phyloP scores from a whole-genome alignment of 2,888 invertebrate genomes.

The Aethes cnicana region DNA sequence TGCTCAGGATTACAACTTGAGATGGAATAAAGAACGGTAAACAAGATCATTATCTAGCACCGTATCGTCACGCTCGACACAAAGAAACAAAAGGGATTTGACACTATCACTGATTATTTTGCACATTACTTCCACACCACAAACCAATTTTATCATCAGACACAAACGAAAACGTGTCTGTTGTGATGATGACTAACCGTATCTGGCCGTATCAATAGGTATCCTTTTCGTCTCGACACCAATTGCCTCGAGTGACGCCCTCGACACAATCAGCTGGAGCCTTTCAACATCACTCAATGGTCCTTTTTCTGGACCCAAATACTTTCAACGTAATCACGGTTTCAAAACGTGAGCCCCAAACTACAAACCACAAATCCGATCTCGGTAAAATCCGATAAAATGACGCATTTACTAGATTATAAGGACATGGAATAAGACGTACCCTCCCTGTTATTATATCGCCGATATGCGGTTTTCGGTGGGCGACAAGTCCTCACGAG shows the following conservation, averaged over 20 bases:
- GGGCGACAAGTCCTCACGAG: constrained; percentile 76
- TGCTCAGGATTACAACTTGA: constrained; percentile 49
- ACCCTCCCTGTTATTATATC: constrained; percentile 80
- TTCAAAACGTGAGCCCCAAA: constrained; percentile 43
- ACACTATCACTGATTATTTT: constrained; percentile 60
- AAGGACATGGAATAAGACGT: constrained; percentile 76
- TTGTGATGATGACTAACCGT: constrained; percentile 74
- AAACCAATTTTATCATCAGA: constrained; percentile 53
- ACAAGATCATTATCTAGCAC: constrained; percentile 67
- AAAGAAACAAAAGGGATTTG: constrained; percentile 70
- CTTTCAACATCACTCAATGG: constrained; percentile 51
- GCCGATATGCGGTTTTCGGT: constrained; percentile 71
- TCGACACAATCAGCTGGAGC: constrained; percentile 74
- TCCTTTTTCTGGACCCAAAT: constrained; percentile 36
- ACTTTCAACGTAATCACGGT: constrained; percentile 28
- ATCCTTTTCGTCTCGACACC: constrained; percentile 59
- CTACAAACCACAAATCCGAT: constrained; percentile 53
- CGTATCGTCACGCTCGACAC: constrained; percentile 65
- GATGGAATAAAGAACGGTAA: constrained; percentile 60
- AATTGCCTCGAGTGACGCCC: constrained; percentile 63
- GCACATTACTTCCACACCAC: constrained; percentile 54
- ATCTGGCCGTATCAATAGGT: constrained; percentile 63
- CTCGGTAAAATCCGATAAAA: constrained; percentile 73
- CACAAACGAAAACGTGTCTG: constrained; percentile 62
- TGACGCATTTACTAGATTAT: constrained; percentile 81